Evolutionary conservation across 2,113 vertebrate genomes (phyloP), one percentile per base, ranked within the genome.

Genomic region (Toxostoma redivivum): DNA sequence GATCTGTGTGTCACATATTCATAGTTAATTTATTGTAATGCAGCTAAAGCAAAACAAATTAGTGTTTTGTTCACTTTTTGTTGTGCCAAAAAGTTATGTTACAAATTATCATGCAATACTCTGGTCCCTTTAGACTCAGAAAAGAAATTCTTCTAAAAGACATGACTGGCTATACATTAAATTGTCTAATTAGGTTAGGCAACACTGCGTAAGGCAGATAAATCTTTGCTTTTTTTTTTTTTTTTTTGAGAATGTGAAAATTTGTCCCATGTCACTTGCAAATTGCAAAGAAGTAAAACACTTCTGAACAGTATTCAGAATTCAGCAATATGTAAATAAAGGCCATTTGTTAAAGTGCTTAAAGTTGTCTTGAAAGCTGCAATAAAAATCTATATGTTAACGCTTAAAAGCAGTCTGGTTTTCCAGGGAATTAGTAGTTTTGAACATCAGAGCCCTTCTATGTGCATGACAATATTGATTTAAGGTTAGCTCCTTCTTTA

Each of bases 271-370:
- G 1, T 57, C 81, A 80, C 61, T 85, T 95, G 57, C 37, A 95
- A 91, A 91, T 87, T 81, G 38, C 45, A 69, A 71, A 64, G 51
- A 86, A 92, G 48, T 83, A 87, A 87, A 94, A 92, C 73, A 53
- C 16, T 95, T 91, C 56, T 94, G 56, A 95, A 69, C 38, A 91
- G 57, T 87, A 93, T 88, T 86, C 76, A 85, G 74, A 95, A 87
- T 85, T 85, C 89, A 92, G 81, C 87, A 95, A 65, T 85, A 95
- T 92, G 94, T 88, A 94, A 95, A 94, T 94, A 73, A 38, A 73
- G 40, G 45, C 18, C 21, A 82, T 95, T 95, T 91, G 57, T 94
- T 91, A 85, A 91, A 92, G 70, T 58, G 25, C 23, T 86, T 84
- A 54, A 89, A 87, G 44, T 48, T 94, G 28, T 85, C 87, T 79